phyloP scores from a whole-genome alignment of 2,888 invertebrate genomes.

The Prenolepis imparis region DNA sequence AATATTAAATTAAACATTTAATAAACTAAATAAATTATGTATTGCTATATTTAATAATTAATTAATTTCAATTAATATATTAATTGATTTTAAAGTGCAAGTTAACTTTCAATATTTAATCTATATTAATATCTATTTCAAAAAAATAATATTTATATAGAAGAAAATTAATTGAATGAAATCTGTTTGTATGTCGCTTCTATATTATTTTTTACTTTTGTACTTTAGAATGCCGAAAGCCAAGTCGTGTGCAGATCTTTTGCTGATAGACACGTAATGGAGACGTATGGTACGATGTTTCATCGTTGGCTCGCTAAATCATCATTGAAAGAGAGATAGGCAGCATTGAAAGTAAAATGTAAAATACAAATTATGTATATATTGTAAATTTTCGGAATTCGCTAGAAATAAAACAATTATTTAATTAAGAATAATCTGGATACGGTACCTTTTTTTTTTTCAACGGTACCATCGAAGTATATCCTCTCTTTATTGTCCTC shows the following conservation, averaged over 20 bases:
- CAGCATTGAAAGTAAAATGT: slow-evolving; percentile 42
- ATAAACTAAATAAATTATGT: neutral
- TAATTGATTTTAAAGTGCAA: neutral
- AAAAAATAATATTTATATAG: neutral
- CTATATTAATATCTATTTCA: neutral
- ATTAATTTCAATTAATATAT: slow-evolving; percentile 14
- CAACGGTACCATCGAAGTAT: slow-evolving; percentile 59
- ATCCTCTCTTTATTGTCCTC: slow-evolving; percentile 74
- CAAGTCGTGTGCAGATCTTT: slow-evolving; percentile 91
- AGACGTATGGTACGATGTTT: slow-evolving; percentile 67
- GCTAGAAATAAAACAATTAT: slow-evolving; percentile 72
- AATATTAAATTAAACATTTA: slow-evolving; percentile 1
- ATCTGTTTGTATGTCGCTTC: neutral
- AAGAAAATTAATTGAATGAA: neutral
- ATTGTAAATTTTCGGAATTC: slow-evolving; percentile 78
- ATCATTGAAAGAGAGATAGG: slow-evolving; percentile 47
- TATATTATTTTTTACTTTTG: slow-evolving; percentile 22
- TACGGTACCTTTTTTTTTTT: slow-evolving; percentile 35
- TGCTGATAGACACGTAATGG: slow-evolving; percentile 88
- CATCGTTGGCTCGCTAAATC: neutral
- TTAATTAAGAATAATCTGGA: slow-evolving; percentile 43
- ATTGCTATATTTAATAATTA: neutral
- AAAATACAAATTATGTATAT: slow-evolving; percentile 74
- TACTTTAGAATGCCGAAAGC: slow-evolving; percentile 90
- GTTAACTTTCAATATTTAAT: neutral